Percentiles rank a stretch among this genome's conserved stretches.
These are phyloP conservation scores for Pogona vitticeps DNA, from an alignment of 2,113 vertebrate species.

Conservation along the genomic window DNA sequence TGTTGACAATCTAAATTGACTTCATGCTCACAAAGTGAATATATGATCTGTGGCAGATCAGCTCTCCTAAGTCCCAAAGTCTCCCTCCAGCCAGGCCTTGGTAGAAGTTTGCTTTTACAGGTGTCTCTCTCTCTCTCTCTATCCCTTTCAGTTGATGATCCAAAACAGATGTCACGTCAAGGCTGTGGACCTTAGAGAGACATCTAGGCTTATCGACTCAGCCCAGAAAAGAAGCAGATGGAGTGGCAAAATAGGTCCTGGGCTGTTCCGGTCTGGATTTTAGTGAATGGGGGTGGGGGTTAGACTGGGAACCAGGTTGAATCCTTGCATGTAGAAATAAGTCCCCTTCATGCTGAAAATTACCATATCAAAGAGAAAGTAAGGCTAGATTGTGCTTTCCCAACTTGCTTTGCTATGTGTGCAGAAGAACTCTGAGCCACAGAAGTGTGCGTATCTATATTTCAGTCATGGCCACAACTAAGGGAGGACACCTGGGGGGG, in stretches of 20 bases:
- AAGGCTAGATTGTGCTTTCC: background rate
- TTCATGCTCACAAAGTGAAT: background rate
- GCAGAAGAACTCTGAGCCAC: too few relatives aligned
- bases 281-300: background rate
- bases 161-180: slow-evolving; percentile 9
- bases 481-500: too few relatives aligned
- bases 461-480: too few relatives aligned
- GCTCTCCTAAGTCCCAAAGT: slow-evolving; percentile 25
- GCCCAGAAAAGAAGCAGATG: background rate
- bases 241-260: background rate
- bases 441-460: too few relatives aligned
- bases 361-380: background rate
- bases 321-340: background rate
- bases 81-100: slow-evolving; percentile 35
- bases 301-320: background rate
- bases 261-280: background rate
- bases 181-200: background rate
- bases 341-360: background rate
- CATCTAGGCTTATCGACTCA: background rate
- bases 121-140: background rate
- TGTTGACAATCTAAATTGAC: slow-evolving; percentile 36
- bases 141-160: background rate
- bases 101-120: background rate
- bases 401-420: too few relatives aligned
- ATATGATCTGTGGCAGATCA: slow-evolving; percentile 35